Conservation (phyloP, 2,888 invertebrate genomes). For the Arrhopalites spinosus region DNA sequence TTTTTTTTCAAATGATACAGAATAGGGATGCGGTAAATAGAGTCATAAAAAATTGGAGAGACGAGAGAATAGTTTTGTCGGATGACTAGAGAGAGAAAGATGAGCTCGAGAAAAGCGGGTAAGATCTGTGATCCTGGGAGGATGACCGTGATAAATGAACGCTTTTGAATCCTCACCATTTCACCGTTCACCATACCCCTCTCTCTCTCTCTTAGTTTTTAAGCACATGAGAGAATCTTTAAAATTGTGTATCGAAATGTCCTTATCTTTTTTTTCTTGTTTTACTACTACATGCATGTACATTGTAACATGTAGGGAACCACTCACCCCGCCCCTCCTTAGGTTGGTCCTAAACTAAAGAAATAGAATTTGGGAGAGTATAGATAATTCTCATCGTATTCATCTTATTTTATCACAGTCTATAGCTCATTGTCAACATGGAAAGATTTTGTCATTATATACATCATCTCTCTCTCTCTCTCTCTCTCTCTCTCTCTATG, state of each 20-base stretch:
- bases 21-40: constrained; percentile 1
- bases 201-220: too few species aligned
- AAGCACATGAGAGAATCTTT: too few species aligned
- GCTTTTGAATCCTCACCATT: background rate
- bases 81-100: background rate
- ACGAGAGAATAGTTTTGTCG: constrained; percentile 24
- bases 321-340: too few species aligned
- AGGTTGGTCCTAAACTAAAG: too few species aligned
- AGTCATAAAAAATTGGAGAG: constrained; percentile 5
- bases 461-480: background rate
- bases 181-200: too few species aligned
- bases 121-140: constrained; percentile 6
- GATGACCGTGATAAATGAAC: constrained; percentile 26
- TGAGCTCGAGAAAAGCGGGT: constrained; percentile 26
- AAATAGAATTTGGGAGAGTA: background rate
- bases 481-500: background rate
- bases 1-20: too few species aligned
- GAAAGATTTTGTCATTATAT: background rate
- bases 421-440: constrained; percentile 14
- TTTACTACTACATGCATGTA: background rate
- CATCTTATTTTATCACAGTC: constrained; percentile 15
- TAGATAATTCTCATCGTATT: constrained; percentile 14
- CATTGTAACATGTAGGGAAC: too few species aligned
- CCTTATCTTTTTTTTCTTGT: background rate
- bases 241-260: too few species aligned